Evolutionary conservation across 1,140 invertebrate genomes (phyloP), one percentile per base, ranked within the genome.

Genomic region (Neodiprion pinetum): DNA sequence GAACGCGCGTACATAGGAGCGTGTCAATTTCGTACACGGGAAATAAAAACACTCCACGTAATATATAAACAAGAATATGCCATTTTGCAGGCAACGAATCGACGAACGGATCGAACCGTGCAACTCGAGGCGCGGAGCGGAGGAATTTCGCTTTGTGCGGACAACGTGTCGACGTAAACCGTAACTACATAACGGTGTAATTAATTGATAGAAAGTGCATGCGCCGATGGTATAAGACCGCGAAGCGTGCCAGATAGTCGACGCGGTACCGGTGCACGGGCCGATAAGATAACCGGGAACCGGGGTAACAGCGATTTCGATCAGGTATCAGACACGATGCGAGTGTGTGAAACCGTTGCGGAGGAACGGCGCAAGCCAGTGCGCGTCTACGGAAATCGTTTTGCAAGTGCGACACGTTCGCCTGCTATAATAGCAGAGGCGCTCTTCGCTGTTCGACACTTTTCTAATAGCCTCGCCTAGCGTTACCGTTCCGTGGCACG

Each of bases 231-330:
- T 61, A 17, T 9, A 61, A 61, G 11, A 17, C 11, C 4, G 4
- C 53, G 53, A 61, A 17, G 11, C 53, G 53, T 17, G 53, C 53
- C 28, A 40, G 28, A 66, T 66, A 70, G 74, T 73, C 77, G 77
- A 65, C 48, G 66, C 66, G 40, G 65, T 74, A 40, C 28, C 28
- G 28, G 28, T 40, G 28, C 28, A 40, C 28, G 2, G 28, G 28
- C 28, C 28, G 28, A 40, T 40, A 40, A 40, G 28, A 40, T 40
- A 40, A 40, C 28, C 28, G 28, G 28, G 28, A 40, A 40, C 28
- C 28, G 5, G 28, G 28, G 28, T 40, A 40, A 40, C 28, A 40
- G 28, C 28, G 28, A 40, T 40, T 40, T 40, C 28, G 28, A 65
- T 21, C 61, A 65, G 4, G 17, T 65, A 4, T 21, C 61, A 1